These are phyloP conservation scores for Silvanus unidentatus DNA, from an alignment of 2,888 invertebrate species.

Conservation along the genomic window DNA sequence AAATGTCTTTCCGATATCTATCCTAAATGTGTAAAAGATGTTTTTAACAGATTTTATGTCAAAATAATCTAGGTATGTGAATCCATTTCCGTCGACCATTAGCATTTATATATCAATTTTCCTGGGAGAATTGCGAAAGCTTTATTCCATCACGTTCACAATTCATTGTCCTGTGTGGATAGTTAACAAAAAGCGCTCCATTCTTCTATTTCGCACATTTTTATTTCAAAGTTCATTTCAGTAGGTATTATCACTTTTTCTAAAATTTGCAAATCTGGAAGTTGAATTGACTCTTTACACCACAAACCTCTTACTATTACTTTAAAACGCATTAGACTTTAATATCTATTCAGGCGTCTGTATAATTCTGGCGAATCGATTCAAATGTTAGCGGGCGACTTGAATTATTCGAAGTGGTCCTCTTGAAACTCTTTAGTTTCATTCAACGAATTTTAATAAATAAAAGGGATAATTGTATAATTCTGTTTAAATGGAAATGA, in stretches of 20 bases:
- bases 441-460: constrained; percentile 3
- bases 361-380: constrained; percentile 5
- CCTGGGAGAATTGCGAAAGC: too few relatives aligned
- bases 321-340: constrained; percentile 21
- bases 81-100: too few relatives aligned
- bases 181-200: constrained; percentile 9
- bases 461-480: too few relatives aligned
- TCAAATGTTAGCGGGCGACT: too few relatives aligned
- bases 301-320: constrained; percentile 21
- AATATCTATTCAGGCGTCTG: constrained; percentile 19
- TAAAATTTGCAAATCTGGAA: constrained; percentile 8
- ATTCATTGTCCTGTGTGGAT: constrained; percentile 14
- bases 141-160: constrained; percentile 14
- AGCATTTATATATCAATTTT: too few relatives aligned
- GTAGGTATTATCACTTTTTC: not conserved
- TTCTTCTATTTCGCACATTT: constrained; percentile 8
- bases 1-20: too few relatives aligned
- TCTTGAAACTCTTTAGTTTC: constrained; percentile 3
- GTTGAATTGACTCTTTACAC: constrained; percentile 13
- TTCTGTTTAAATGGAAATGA: too few relatives aligned
- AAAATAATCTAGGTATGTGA: too few relatives aligned
- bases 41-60: too few relatives aligned
- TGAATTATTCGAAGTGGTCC: too few relatives aligned
- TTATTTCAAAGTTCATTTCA: not conserved
- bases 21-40: too few relatives aligned